phyloP scores from a whole-genome alignment of 2,888 invertebrate species.

The Ypsolopha sequella region DNA sequence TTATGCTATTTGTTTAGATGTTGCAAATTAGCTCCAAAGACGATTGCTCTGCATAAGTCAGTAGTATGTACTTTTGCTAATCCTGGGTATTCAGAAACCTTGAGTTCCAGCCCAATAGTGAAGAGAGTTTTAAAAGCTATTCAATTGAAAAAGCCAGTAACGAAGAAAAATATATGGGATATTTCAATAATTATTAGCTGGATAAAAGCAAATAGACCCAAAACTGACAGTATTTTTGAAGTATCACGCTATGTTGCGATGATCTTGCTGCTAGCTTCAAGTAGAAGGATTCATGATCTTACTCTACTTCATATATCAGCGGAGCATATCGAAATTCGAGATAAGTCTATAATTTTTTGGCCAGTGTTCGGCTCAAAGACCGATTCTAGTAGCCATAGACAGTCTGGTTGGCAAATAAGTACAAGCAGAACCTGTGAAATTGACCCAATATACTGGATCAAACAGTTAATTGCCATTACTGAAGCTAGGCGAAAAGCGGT shows the following conservation, averaged over 20 bases:
- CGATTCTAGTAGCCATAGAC: conserved; percentile 9
- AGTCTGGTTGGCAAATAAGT: conserved; percentile 13
- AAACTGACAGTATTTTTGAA: conserved; percentile 5
- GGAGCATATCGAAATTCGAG: not conserved
- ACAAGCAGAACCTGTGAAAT: conserved; percentile 6
- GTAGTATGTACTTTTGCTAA: conserved; percentile 15
- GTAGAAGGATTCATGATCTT: conserved; percentile 11
- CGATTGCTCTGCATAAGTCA: conserved; percentile 17
- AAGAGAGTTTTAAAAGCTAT: conserved; percentile 14
- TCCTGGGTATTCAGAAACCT: conserved; percentile 5
- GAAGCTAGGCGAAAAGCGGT: not conserved
- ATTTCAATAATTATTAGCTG: conserved; percentile 3
- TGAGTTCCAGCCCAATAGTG: conserved; percentile 10
- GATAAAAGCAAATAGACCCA: not conserved
- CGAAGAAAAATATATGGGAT: conserved; percentile 14
- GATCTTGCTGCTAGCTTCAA: conserved; percentile 9
- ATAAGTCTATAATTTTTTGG: conserved; percentile 10
- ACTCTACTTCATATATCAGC: not conserved
- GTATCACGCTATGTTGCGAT: conserved; percentile 3
- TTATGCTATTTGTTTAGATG: not conserved
- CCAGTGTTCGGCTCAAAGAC: conserved; percentile 13
- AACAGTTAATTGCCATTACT: conserved; percentile 5
- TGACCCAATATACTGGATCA: conserved; percentile 7
- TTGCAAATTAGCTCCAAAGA: not conserved
- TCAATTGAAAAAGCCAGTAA: not conserved